These are phyloP conservation scores for Opisthocomus hoazin DNA, from an alignment of 2,113 vertebrate genomes.

Conservation along the genomic window DNA sequence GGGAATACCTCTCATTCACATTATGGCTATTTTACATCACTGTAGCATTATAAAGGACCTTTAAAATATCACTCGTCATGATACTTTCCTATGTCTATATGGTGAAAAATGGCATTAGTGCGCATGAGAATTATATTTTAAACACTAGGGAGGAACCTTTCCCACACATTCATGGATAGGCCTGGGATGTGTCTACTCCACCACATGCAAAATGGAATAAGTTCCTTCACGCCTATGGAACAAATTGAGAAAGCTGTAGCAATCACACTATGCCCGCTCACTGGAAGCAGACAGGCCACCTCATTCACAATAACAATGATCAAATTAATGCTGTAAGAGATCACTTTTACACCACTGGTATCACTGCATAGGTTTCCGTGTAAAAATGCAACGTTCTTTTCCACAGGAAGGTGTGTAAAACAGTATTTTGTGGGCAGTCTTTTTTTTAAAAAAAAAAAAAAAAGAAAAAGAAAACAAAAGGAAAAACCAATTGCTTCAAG, in stretches of 20 bases:
- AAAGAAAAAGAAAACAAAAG: background rate
- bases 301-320: background rate
- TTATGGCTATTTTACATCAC: background rate
- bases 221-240: background rate
- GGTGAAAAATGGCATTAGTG: background rate
- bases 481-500: background rate
- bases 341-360: background rate
- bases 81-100: background rate
- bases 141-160: background rate
- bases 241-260: background rate
- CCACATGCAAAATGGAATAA: background rate
- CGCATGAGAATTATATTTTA: background rate
- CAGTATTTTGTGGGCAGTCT: background rate
- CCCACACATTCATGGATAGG: background rate
- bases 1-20: background rate
- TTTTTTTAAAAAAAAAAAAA: background rate
- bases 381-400: background rate
- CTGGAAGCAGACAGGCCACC: background rate
- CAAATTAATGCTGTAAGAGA: background rate
- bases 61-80: background rate
- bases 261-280: background rate
- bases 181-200: background rate
- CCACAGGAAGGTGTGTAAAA: background rate
- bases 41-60: background rate
- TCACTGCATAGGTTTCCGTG: background rate